Base-by-base conservation (phyloP, 2,888 invertebrate species). In the Hirtodrosophila cameraria region DNA sequence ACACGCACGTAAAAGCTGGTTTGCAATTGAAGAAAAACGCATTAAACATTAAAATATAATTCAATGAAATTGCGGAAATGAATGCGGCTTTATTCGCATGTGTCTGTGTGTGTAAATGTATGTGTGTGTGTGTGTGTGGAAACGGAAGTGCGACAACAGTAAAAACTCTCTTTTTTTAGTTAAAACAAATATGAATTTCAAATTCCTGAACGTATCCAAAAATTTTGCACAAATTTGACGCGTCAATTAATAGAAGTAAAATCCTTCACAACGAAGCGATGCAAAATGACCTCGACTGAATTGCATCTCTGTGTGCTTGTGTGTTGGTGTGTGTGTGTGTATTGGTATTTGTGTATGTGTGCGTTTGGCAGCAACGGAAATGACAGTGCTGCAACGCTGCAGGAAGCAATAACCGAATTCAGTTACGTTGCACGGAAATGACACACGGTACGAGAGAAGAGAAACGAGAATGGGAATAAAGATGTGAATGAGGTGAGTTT, bases 391-490 rank as follows among this genome's bases (percentile, higher is more conserved):
- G 69, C 77, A 74, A 30, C 67, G 59, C 42, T 61, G 66, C 76
- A 74, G 86, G 85, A 85, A 83, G 84, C 86, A 86, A 86, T 85
- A 80, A 71, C 72, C 73, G 69, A 81, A 83, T 77, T 79, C 81
- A 75, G 74, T 73, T 77, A 70, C 67, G 65, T 60, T 67, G 78
- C 74, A 73, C 86, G 85, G 85, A 85, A 86, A 86, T 85, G 81
- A 78, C 78, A 72, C 73, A 77, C 68, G 63, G 70, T 28, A 39
- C 42, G 43, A 43, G 43, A 43, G 52, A 52, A 27, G 50, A 38
- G 27, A 27, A 30, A 25, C 18, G 13, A 45, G 62, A 18, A 45
- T 28, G 74, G 36, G 35, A 9, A 35, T 18, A 33, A 50, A 43
- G 43, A 27, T 20, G 30, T 23, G 27, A 12, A 8, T 54, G 36